These are phyloP conservation scores for Ranitomeya imitator DNA, from an alignment of 2,113 vertebrate species.

Conservation along the genomic window DNA sequence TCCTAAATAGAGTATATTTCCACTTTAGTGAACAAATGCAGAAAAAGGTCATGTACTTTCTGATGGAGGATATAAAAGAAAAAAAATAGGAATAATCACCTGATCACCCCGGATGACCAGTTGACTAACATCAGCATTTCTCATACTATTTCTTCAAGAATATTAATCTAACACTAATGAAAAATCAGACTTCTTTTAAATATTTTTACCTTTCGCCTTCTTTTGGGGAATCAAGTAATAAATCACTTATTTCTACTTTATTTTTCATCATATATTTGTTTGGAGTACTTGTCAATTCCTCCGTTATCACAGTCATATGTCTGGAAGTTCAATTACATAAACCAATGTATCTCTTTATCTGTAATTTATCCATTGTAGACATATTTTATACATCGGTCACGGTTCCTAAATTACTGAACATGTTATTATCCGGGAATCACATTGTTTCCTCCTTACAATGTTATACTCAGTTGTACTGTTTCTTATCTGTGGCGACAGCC, in stretches of 20 bases:
- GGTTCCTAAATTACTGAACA: background rate
- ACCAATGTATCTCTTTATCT: slow-evolving; percentile 6
- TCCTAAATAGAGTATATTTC: too few species aligned
- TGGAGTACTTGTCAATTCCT: background rate
- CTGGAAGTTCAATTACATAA: background rate
- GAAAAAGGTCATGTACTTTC: too few species aligned
- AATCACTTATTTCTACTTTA: background rate
- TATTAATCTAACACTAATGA: background rate
- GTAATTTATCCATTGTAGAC: background rate
- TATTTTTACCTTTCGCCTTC: slow-evolving; percentile 3
- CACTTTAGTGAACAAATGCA: too few species aligned
- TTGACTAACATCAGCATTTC: too few species aligned
- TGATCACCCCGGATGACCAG: too few species aligned
- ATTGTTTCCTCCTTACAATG: background rate
- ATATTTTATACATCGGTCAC: background rate
- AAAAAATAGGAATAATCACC: too few species aligned
- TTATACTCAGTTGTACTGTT: background rate
- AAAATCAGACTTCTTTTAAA: background rate
- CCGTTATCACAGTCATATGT: background rate
- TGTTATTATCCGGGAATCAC: background rate
- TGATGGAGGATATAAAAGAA: too few species aligned
- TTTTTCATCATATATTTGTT: background rate
- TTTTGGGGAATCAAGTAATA: background rate
- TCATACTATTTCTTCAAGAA: too few species aligned
- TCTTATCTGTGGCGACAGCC: background rate